These are phyloP conservation scores for Rhinoptilus africanus DNA, from an alignment of 2,113 vertebrate genomes.

Conservation along the genomic window DNA sequence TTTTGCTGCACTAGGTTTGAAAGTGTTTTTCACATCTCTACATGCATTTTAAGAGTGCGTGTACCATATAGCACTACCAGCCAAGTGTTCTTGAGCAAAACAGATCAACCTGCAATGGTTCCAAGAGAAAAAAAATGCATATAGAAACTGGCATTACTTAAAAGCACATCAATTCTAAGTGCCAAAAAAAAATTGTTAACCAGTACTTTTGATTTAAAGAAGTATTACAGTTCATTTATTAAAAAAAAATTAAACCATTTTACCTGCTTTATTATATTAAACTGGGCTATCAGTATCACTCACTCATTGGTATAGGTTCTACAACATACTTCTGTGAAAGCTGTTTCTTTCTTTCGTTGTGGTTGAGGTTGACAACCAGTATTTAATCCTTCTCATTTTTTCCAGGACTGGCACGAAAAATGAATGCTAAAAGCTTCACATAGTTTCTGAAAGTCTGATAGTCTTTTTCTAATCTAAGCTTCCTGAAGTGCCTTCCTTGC, in stretches of 20 bases:
- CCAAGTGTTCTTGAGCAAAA: background rate
- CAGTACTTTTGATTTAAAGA: background rate
- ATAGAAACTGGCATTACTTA: background rate
- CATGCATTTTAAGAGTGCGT: accelerated
- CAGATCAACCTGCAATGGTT: background rate
- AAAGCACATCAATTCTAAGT: background rate
- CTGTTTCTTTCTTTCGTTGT: background rate
- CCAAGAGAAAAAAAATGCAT: background rate
- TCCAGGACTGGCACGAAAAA: background rate
- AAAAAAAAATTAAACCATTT: background rate
- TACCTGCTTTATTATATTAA: background rate
- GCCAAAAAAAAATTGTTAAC: background rate
- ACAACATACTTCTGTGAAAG: background rate
- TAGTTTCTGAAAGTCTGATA: background rate
- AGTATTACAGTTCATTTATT: background rate
- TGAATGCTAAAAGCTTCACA: background rate
- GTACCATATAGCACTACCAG: background rate
- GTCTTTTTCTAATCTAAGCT: background rate
- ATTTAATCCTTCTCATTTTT: background rate
- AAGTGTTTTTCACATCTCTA: background rate
- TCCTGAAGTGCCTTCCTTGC: background rate
- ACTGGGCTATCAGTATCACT: background rate
- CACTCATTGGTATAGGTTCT: background rate
- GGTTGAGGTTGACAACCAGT: background rate
- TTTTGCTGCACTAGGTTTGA: background rate